phyloP scores from a whole-genome alignment of 1,140 invertebrate genomes.

The Neuroterus valhalla region DNA sequence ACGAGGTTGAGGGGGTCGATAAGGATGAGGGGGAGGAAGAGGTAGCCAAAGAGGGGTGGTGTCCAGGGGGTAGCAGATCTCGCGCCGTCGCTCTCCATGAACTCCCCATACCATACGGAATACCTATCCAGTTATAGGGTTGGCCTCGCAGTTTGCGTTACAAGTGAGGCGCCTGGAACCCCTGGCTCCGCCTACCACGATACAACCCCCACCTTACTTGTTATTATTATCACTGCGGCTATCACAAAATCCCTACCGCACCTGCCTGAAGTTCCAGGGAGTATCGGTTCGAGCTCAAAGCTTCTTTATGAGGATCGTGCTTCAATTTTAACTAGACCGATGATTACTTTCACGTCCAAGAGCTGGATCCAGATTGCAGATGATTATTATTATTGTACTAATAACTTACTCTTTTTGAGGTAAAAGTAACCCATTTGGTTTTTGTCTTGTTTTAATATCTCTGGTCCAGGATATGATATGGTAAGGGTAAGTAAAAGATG shows the following conservation, averaged over 20 bases:
- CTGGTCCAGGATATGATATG: too few relatives aligned
- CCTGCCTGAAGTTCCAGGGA: background rate
- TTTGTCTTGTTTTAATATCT: too few relatives aligned
- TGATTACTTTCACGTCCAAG: too few relatives aligned
- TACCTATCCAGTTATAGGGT: conserved; percentile 62
- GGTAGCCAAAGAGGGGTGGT: conserved; percentile 47
- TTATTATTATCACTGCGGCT: conserved; percentile 44
- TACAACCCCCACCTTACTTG: conserved; percentile 52
- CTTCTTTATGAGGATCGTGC: too few relatives aligned
- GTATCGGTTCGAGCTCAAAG: too few relatives aligned
- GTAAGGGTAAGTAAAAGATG: too few relatives aligned
- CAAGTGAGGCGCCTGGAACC: conserved; percentile 55
- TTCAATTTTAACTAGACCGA: too few relatives aligned
- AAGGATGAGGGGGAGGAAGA: background rate
- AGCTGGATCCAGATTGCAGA: too few relatives aligned
- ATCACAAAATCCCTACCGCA: background rate
- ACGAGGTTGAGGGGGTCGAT: background rate
- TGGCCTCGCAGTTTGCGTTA: conserved; percentile 60
- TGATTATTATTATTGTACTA: too few relatives aligned
- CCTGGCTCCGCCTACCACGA: conserved; percentile 62
- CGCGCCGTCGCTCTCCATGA: conserved; percentile 62
- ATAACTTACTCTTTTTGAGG: too few relatives aligned
- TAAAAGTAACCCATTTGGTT: too few relatives aligned
- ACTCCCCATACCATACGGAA: conserved; percentile 53
- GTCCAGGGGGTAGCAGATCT: conserved; percentile 44